These are phyloP conservation scores for Sebastes schlegelii DNA, from an alignment of 2,113 vertebrate species.

Conservation along the genomic window DNA sequence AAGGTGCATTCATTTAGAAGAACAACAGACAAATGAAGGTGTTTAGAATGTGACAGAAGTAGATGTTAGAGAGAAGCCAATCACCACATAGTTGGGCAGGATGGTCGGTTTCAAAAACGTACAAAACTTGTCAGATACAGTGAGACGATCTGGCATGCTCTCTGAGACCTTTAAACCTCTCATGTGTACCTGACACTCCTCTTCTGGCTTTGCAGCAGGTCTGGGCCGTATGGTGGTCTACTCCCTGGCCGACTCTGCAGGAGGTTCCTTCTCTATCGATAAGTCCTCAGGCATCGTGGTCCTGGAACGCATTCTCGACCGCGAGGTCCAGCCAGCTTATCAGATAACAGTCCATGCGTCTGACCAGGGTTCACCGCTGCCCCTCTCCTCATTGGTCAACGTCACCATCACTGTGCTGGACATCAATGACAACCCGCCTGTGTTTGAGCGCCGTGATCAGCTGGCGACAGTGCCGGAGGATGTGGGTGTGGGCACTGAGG, in stretches of 20 bases:
- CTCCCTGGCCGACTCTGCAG: conserved; percentile 88
- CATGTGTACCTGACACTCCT: conserved; percentile 10
- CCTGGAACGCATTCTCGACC: conserved; percentile 91
- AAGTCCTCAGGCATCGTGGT: conserved; percentile 89
- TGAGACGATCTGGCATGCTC: not conserved
- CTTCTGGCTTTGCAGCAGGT: conserved; percentile 79
- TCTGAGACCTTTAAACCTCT: not conserved
- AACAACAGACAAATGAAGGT: not conserved
- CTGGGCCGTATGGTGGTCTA: conserved; percentile 91
- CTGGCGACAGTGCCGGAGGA: conserved; percentile 92
- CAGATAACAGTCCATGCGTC: conserved; percentile 90
- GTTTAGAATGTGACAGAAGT: not conserved
- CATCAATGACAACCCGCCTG: conserved; percentile 97
- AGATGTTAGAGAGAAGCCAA: not conserved
- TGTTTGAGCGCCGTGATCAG: conserved; percentile 95
- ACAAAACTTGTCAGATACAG: not conserved
- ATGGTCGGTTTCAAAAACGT: not conserved
- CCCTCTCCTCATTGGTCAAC: conserved; percentile 88
- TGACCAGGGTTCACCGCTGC: conserved; percentile 87
- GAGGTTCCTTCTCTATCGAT: conserved; percentile 93
- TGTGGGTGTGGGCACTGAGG: conserved; percentile 87
- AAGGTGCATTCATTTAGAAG: not conserved
- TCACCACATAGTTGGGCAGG: not conserved
- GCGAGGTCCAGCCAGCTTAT: conserved; percentile 91
- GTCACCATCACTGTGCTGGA: conserved; percentile 94